phyloP scores from a whole-genome alignment of 2,888 invertebrate species.

The Drosophila ustulata region DNA sequence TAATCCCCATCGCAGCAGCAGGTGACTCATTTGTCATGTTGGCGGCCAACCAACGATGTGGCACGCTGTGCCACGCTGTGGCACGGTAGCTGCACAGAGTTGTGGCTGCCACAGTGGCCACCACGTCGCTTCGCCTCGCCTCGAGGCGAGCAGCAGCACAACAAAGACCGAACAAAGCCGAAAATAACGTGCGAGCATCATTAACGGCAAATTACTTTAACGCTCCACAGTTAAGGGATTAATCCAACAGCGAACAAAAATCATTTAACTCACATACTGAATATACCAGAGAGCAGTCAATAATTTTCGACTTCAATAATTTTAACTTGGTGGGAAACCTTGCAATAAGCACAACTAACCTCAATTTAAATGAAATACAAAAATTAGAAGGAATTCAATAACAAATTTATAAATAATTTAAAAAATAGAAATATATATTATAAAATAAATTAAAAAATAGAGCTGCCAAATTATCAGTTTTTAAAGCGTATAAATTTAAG shows the following conservation, averaged over 20 bases:
- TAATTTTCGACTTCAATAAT: too few relatives aligned
- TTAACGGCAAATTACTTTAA: background rate
- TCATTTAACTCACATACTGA: background rate
- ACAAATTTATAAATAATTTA: too few relatives aligned
- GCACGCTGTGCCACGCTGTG: slow-evolving; percentile 28
- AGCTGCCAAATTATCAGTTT: too few relatives aligned
- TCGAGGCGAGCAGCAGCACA: background rate
- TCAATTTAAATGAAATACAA: background rate
- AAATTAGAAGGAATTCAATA: too few relatives aligned
- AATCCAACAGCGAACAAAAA: background rate
- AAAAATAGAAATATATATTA: too few relatives aligned
- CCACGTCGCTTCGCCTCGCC: too few relatives aligned
- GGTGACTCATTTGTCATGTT: slow-evolving; percentile 69
- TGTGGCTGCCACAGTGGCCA: slow-evolving; percentile 27
- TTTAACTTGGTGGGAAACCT: too few relatives aligned
- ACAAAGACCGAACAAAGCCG: background rate
- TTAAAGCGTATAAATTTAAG: too few relatives aligned
- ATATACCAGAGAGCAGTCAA: too few relatives aligned
- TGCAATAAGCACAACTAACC: too few relatives aligned
- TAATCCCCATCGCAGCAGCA: slow-evolving; percentile 35
- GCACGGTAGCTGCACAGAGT: background rate
- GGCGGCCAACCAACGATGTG: slow-evolving; percentile 22
- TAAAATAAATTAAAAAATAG: too few relatives aligned
- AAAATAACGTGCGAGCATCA: background rate
- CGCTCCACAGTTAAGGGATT: background rate